Conservation (phyloP, 2,113 vertebrate genomes). For the Triplophysa tibetana region DNA sequence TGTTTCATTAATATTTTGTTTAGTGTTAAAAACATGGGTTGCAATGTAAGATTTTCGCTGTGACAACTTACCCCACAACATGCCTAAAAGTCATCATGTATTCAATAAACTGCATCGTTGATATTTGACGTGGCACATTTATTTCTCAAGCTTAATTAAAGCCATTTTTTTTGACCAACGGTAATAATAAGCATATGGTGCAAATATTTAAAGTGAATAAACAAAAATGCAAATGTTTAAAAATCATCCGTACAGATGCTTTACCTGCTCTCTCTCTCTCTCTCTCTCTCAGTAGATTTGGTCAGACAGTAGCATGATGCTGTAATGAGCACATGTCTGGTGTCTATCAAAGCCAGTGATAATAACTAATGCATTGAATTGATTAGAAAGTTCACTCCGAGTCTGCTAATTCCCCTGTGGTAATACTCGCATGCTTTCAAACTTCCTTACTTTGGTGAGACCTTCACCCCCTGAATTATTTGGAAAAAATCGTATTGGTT, state of each 20-base stretch:
- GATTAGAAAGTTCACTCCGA: slow-evolving; percentile 53
- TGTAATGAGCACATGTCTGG: slow-evolving; percentile 47
- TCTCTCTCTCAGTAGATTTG: slow-evolving; percentile 11
- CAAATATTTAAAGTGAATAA: background rate
- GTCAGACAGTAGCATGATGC: slow-evolving; percentile 42
- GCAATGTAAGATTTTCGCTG: too few relatives aligned
- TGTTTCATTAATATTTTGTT: too few relatives aligned
- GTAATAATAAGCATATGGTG: background rate
- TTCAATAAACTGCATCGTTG: too few relatives aligned
- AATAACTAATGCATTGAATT: slow-evolving; percentile 60
- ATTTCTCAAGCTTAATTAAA: too few relatives aligned
- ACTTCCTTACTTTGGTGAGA: background rate
- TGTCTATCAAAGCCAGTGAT: slow-evolving; percentile 57
- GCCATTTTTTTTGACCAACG: background rate
- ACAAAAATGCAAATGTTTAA: background rate
- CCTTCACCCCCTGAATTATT: background rate
- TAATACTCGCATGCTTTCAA: slow-evolving; percentile 11
- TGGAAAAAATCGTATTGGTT: background rate
- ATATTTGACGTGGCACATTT: too few relatives aligned
- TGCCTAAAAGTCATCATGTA: too few relatives aligned
- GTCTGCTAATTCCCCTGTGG: slow-evolving; percentile 31
- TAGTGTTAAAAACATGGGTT: too few relatives aligned
- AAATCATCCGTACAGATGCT: background rate
- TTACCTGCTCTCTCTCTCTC: slow-evolving; percentile 27
- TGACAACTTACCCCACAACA: too few relatives aligned